Evolutionary conservation across 1,140 invertebrate genomes (phyloP).

Genomic region (Prorops nasuta): DNA sequence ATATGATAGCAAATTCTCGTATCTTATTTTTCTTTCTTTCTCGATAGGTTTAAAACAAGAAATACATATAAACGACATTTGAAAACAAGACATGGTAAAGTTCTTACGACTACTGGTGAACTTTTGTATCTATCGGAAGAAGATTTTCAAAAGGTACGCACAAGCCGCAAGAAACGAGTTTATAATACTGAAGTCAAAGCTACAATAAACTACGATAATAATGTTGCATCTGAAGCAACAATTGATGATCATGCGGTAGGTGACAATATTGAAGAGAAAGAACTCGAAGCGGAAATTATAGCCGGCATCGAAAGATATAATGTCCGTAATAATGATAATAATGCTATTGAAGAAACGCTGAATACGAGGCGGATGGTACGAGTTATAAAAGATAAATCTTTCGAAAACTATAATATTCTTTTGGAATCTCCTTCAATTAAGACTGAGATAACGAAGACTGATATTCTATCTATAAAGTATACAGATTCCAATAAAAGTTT

Average conservation of each 20-base stretch:
- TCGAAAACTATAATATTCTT: constrained; percentile 23
- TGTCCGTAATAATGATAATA: constrained; percentile 11
- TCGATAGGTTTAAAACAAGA: constrained; percentile 64
- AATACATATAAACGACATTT: constrained; percentile 68
- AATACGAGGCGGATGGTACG: constrained; percentile 10
- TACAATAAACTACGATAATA: constrained; percentile 18
- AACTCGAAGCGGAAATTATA: constrained; percentile 16
- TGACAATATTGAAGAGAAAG: constrained; percentile 16
- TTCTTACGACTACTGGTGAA: constrained; percentile 60
- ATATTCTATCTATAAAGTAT: no score
- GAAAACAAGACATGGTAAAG: constrained; percentile 63
- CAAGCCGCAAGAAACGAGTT: constrained; percentile 41
- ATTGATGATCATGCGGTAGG: constrained; percentile 27
- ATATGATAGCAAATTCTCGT: not conserved
- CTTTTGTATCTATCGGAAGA: constrained; percentile 59
- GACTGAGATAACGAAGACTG: no score
- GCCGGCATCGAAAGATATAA: constrained; percentile 16
- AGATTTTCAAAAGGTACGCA: constrained; percentile 60
- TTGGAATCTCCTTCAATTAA: constrained; percentile 25
- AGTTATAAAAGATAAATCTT: constrained; percentile 23
- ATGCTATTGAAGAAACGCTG: constrained; percentile 13
- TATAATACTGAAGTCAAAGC: constrained; percentile 16
- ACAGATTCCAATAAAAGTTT: no score
- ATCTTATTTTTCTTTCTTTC: constrained; percentile 17
- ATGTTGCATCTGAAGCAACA: constrained; percentile 32